Evolutionary conservation across 2,113 vertebrate genomes (phyloP).

Genomic region (Dendrocopos noguchii): DNA sequence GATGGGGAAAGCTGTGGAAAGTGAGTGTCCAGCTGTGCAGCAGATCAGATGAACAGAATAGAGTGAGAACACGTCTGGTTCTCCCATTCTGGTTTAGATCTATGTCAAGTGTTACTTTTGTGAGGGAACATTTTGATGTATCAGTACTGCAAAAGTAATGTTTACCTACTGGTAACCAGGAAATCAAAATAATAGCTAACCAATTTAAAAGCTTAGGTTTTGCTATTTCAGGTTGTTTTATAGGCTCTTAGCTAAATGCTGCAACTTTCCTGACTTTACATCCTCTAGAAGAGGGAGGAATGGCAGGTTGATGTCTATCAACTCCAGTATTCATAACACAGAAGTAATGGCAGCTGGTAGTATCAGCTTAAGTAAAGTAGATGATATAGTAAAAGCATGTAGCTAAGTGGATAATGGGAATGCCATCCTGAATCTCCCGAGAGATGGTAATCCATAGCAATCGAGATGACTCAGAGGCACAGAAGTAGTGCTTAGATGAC

Average conservation of each 20-base stretch:
- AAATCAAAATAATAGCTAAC: background rate
- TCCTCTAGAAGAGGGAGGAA: background rate
- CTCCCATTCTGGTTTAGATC: background rate
- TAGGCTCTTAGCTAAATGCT: background rate
- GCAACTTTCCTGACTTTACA: background rate
- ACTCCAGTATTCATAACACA: background rate
- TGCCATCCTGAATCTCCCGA: conserved; percentile 23
- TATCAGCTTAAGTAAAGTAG: conserved; percentile 16
- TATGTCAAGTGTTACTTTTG: background rate
- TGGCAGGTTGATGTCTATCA: background rate
- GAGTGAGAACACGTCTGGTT: background rate
- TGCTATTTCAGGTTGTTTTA: background rate
- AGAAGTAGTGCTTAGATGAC: background rate
- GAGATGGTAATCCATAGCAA: conserved; percentile 28
- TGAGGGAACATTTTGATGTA: background rate
- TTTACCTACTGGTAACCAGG: background rate
- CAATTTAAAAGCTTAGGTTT: background rate
- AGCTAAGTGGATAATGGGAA: conserved; percentile 59
- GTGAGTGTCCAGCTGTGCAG: background rate
- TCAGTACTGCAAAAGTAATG: background rate
- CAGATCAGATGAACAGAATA: background rate
- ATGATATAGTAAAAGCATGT: conserved; percentile 21
- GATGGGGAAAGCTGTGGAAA: background rate
- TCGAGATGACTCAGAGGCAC: background rate
- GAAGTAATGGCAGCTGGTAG: background rate